These are phyloP conservation scores for Acholoe squamosa DNA, from an alignment of 2,888 invertebrate genomes.

Conservation along the genomic window DNA sequence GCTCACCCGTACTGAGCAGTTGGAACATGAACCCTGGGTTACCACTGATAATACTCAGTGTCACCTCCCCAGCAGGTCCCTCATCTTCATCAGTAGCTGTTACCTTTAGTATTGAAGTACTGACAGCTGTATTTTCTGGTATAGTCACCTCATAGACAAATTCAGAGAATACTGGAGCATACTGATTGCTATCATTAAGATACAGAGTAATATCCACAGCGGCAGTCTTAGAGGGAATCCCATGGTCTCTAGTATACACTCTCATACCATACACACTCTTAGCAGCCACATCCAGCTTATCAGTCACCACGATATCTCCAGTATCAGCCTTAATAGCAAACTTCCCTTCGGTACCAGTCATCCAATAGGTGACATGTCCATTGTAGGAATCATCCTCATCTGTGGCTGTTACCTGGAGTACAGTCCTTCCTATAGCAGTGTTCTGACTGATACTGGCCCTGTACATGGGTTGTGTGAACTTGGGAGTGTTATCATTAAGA, in stretches of 20 bases:
- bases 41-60: constrained; percentile 46
- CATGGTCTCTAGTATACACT: constrained; percentile 65
- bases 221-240: constrained; percentile 50
- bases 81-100: constrained; percentile 60
- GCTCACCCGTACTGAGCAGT: constrained; percentile 34
- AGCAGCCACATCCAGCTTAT: not conserved
- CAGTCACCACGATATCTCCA: constrained; percentile 60
- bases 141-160: constrained; percentile 55
- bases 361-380: constrained; percentile 64
- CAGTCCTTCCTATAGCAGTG: constrained; percentile 10
- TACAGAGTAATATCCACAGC: constrained; percentile 40
- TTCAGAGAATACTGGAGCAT: constrained; percentile 62
- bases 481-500: constrained; percentile 64
- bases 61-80: constrained; percentile 62
- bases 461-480: constrained; percentile 31
- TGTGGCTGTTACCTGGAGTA: constrained; percentile 8
- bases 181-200: constrained; percentile 61
- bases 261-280: constrained; percentile 51
- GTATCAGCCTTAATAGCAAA: constrained; percentile 63
- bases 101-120: constrained; percentile 4
- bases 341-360: constrained; percentile 64
- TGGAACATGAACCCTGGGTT: constrained; percentile 59
- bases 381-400: constrained; percentile 61
- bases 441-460: constrained; percentile 45
- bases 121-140: constrained; percentile 48